Base-by-base conservation (phyloP, 2,888 invertebrate species). In the Pseudococcus viburni region DNA sequence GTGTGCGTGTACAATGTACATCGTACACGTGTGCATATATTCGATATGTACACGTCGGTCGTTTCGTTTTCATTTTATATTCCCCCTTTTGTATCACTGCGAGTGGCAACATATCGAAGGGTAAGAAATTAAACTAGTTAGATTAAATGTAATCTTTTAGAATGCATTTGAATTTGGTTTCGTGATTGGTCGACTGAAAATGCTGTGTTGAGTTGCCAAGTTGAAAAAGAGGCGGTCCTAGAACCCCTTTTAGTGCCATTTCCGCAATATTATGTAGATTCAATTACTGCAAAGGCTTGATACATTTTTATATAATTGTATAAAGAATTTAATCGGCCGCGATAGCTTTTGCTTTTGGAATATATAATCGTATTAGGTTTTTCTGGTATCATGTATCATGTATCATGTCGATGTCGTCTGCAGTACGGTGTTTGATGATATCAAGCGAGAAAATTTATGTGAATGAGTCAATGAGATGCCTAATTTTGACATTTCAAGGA, bases 81-180 rank as follows among this genome's bases (percentile, higher is more conserved):
- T 83, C 80, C 80, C 80, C 80, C 80, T 83, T 83, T 42, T 46
- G 22, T 26, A 12, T 80, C 42, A 22, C n/a, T 15, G 17, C 17
- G 59, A n/a, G n/a, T 59, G 15, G 59, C 11, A 64, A 64, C 22
- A 46, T 15, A 42, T 83, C 80, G 85, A 59, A 85, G 85, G 85
- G 85, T 85, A 64, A 68, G 73, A 86, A 86, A 86, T 86, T 86
- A 86, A 86, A 86, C 86, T 86, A 59, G 86, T 86, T 86, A 86
- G 64, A 68, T 68, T 68, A 22, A 86, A 68, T 86, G 64, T 86
- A 84, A 84, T 84, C 84, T 84, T 64, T 42, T 64, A 33, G 26
- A 51, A 33, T 84, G 19, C 64, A 85, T 64, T 85, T 51, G 55
- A 85, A 55, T 83, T 17, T 46, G 46, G 80, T 46, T 19, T 5